phyloP scores from a whole-genome alignment of 92 coral and sea anemone species.

The Hydrozoanthus gracilis region DNA sequence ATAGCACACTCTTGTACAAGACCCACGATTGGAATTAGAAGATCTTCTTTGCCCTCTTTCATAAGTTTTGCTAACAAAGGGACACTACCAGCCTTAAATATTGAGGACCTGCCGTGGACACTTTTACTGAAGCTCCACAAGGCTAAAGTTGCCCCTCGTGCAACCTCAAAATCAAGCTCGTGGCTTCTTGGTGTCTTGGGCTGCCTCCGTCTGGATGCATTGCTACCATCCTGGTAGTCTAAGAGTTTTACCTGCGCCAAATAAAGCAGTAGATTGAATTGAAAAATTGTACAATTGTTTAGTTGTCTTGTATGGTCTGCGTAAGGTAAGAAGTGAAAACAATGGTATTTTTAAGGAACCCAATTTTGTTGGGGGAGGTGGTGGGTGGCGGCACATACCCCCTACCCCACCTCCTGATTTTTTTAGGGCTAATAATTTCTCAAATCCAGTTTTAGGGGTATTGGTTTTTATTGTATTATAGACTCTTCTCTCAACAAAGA shows the following conservation, averaged over 20 bases:
- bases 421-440: too few relatives aligned
- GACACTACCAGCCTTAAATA: slow-evolving; percentile 88
- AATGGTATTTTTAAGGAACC: too few relatives aligned
- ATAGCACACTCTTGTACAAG: slow-evolving; percentile 93
- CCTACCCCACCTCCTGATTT: too few relatives aligned
- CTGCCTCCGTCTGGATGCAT: slow-evolving; percentile 38
- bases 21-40: slow-evolving; percentile 89
- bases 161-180: slow-evolving; percentile 72
- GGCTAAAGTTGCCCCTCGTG: slow-evolving; percentile 89
- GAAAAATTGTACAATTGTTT: too few relatives aligned
- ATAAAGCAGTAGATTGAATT: neutral
- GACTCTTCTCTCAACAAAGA: too few relatives aligned
- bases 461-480: too few relatives aligned
- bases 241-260: slow-evolving; percentile 73
- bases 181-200: slow-evolving; percentile 38
- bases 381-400: too few relatives aligned
- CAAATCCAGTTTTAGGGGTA: too few relatives aligned
- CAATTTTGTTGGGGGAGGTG: too few relatives aligned
- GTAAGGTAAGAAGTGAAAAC: too few relatives aligned
- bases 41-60: slow-evolving; percentile 73
- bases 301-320: too few relatives aligned
- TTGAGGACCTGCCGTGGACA: slow-evolving; percentile 84
- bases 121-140: slow-evolving; percentile 95
- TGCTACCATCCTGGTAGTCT: slow-evolving; percentile 57
- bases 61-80: slow-evolving; percentile 86